Percentiles rank a stretch among this genome's conserved stretches.
These are phyloP conservation scores for Leptinotarsa peninsularis DNA, from an alignment of 2,888 invertebrate species.

Conservation along the genomic window DNA sequence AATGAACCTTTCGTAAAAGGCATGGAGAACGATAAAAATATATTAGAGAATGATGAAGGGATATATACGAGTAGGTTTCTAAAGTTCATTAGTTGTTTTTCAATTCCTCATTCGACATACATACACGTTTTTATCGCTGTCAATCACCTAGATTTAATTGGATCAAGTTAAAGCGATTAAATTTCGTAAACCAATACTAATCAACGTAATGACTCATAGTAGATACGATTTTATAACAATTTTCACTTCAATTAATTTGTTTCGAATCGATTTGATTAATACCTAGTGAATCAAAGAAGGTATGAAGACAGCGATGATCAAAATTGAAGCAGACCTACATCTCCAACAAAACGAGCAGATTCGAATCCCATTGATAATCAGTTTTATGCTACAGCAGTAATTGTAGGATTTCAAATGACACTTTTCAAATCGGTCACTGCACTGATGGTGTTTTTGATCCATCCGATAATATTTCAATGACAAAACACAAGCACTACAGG, in stretches of 20 bases:
- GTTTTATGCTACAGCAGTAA: no score
- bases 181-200: constrained; percentile 8
- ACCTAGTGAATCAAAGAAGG: neutral
- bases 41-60: neutral
- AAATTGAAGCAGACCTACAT: neutral
- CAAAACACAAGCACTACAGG: no score
- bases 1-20: neutral
- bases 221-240: neutral
- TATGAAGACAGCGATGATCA: neutral
- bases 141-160: neutral
- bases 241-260: constrained; percentile 7
- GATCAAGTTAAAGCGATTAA: neutral
- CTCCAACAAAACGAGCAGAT: no score
- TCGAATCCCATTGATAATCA: no score
- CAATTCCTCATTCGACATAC: neutral
- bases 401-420: no score
- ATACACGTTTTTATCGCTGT: neutral
- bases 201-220: neutral
- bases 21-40: neutral
- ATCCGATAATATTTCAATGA: no score
- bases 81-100: no score
- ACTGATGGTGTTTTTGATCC: no score
- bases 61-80: no score
- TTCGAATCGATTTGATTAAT: neutral
- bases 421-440: no score